A percentile compares a stretch with the other conserved stretches of the same genome.
These are phyloP conservation scores for Pseudococcus jackbeardsleyi DNA, from an alignment of 2,888 invertebrate genomes.

Conservation along the genomic window DNA sequence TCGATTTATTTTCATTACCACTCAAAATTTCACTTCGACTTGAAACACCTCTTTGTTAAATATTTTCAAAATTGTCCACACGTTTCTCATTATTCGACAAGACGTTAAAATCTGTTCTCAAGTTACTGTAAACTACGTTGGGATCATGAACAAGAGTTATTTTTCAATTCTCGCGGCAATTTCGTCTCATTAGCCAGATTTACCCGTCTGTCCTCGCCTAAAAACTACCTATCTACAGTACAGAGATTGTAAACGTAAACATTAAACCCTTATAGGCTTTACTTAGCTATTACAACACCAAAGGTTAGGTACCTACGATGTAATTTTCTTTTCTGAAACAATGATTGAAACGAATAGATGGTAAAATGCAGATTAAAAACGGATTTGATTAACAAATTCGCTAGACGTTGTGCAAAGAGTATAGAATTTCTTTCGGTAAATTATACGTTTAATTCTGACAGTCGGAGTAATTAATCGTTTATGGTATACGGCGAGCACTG, in stretches of 20 bases:
- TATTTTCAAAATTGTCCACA: no score
- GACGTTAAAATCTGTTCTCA: no score
- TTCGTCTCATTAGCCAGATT: no score
- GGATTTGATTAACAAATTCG: conserved; percentile 34
- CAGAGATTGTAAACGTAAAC: neutral
- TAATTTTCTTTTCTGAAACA: neutral
- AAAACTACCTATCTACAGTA: no score
- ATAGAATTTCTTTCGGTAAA: conserved; percentile 35
- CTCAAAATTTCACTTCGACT: no score
- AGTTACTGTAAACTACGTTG: no score
- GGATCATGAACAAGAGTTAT: neutral
- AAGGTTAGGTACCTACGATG: neutral
- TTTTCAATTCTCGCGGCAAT: no score
- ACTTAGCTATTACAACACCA: neutral
- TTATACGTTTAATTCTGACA: conserved; percentile 22
- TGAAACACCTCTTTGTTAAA: no score
- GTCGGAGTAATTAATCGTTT: conserved; percentile 19
- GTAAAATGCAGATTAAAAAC: neutral
- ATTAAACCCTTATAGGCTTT: neutral
- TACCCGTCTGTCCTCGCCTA: no score
- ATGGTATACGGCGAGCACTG: neutral
- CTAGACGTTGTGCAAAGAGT: neutral
- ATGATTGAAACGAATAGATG: conserved; percentile 20
- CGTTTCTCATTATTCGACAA: no score
- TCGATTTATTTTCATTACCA: no score